These are phyloP conservation scores for Pelochelys cantorii DNA, from an alignment of 2,797 vertebrate genomes.

Conservation along the genomic window DNA sequence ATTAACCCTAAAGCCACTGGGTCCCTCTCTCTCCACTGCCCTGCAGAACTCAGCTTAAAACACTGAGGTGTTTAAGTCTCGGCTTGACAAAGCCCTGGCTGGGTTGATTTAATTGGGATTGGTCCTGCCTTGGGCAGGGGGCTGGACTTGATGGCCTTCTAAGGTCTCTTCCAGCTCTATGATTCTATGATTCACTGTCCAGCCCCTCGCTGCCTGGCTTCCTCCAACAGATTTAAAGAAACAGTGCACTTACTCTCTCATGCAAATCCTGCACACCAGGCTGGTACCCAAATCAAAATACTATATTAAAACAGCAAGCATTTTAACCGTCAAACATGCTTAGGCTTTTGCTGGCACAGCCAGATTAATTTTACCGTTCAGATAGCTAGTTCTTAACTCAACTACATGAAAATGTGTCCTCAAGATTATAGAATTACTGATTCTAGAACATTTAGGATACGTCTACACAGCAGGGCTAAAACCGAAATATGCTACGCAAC, in stretches of 20 bases:
- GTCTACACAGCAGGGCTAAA: no score
- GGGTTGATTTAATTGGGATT: no score
- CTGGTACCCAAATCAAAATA: rapidly evolving
- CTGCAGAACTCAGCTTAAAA: background rate
- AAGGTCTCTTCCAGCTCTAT: no score
- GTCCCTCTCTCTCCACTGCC: background rate
- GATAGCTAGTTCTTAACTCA: background rate
- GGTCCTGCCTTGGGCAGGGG: no score
- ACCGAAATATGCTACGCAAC: no score
- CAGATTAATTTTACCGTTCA: background rate
- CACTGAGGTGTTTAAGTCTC: no score
- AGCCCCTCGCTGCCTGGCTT: rapidly evolving
- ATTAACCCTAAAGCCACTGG: background rate
- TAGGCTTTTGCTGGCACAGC: rapidly evolving
- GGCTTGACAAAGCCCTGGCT: no score
- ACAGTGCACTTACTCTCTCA: background rate
- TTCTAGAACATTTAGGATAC: background rate
- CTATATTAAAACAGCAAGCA: rapidly evolving
- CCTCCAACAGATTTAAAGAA: rapidly evolving
- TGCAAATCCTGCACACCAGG: rapidly evolving
- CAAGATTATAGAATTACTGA: rapidly evolving
- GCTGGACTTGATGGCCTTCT: no score
- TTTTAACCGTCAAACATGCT: rapidly evolving
- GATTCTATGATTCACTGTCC: no score
- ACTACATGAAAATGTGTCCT: background rate